phyloP scores from a whole-genome alignment of 1,140 invertebrate genomes.

The Dendroctonus ponderosae region DNA sequence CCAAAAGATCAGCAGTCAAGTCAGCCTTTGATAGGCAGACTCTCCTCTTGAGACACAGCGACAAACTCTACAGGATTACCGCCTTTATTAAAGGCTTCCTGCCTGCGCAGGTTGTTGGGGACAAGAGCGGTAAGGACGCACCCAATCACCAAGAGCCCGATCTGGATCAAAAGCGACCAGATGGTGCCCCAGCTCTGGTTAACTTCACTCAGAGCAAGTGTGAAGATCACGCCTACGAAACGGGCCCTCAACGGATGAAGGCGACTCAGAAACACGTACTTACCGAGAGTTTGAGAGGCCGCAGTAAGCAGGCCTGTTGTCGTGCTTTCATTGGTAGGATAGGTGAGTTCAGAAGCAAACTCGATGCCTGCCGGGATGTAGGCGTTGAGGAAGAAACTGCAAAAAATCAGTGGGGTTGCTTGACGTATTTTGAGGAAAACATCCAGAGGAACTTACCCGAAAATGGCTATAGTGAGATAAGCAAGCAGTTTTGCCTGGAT shows the following conservation, averaged over 20 bases:
- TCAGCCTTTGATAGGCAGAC: too few species aligned
- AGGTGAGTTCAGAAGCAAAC: constrained; percentile 42
- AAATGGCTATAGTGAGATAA: constrained; percentile 35
- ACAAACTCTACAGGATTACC: too few species aligned
- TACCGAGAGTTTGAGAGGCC: constrained; percentile 38
- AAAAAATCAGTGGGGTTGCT: constrained; percentile 8
- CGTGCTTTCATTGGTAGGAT: constrained; percentile 42
- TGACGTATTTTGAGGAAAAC: not conserved
- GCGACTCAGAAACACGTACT: not conserved
- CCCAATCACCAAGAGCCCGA: constrained; percentile 8
- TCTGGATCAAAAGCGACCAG: constrained; percentile 22
- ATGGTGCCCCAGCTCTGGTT: constrained; percentile 17
- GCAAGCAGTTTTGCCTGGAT: constrained; percentile 31
- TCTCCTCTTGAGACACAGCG: too few species aligned
- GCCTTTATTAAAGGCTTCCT: constrained; percentile 16
- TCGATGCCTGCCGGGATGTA: constrained; percentile 41
- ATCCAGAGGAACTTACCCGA: constrained; percentile 38
- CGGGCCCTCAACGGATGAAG: not conserved
- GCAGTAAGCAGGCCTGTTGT: constrained; percentile 38
- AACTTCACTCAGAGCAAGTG: constrained; percentile 10
- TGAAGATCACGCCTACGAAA: constrained; percentile 21
- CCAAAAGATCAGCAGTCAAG: too few species aligned
- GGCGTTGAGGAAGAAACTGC: constrained; percentile 39
- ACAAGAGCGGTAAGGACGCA: constrained; percentile 3
- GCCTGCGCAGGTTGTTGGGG: constrained; percentile 15